Percentiles rank a stretch among this genome's conserved stretches.
These are phyloP conservation scores for Labroides dimidiatus DNA, from an alignment of 2,797 vertebrate genomes.

Conservation along the genomic window DNA sequence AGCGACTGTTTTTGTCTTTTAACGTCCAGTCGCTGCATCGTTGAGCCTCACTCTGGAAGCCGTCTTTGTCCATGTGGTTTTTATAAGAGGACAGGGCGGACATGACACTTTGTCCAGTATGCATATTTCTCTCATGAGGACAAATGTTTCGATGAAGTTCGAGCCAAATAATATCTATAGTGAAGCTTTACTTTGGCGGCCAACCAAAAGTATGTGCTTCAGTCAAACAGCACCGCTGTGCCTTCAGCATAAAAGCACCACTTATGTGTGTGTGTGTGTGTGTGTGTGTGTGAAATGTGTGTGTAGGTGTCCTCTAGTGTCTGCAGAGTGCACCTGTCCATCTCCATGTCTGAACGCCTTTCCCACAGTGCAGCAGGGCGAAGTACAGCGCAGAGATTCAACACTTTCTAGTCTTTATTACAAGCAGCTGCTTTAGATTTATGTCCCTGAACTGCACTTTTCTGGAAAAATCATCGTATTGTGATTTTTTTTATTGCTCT, in stretches of 20 bases:
- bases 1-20: constrained; percentile 24
- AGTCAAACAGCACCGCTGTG: constrained; percentile 29
- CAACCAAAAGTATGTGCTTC: constrained; percentile 14
- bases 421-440: constrained; percentile 81
- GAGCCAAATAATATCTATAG: constrained; percentile 46
- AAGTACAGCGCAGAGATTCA: constrained; percentile 53
- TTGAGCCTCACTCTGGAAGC: constrained; percentile 38
- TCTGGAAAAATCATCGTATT: constrained; percentile 79
- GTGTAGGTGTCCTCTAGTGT: constrained; percentile 21
- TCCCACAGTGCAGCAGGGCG: constrained; percentile 54
- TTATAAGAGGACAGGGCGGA: constrained; percentile 27
- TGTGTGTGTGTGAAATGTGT: background rate
- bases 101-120: constrained; percentile 43
- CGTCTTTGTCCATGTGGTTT: constrained; percentile 30
- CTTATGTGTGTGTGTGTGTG: constrained; percentile 13
- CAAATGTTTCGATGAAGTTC: constrained; percentile 46
- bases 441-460: constrained; percentile 74
- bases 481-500: constrained; percentile 73
- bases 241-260: constrained; percentile 28
- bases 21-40: constrained; percentile 20
- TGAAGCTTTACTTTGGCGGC: constrained; percentile 22
- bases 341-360: constrained; percentile 58
- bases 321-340: constrained; percentile 69
- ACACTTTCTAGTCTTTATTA: constrained; percentile 79
- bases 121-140: constrained; percentile 47